Evolutionary conservation across 2,113 vertebrate genomes (phyloP).

Genomic region (Syngnathoides biaculeatus): DNA sequence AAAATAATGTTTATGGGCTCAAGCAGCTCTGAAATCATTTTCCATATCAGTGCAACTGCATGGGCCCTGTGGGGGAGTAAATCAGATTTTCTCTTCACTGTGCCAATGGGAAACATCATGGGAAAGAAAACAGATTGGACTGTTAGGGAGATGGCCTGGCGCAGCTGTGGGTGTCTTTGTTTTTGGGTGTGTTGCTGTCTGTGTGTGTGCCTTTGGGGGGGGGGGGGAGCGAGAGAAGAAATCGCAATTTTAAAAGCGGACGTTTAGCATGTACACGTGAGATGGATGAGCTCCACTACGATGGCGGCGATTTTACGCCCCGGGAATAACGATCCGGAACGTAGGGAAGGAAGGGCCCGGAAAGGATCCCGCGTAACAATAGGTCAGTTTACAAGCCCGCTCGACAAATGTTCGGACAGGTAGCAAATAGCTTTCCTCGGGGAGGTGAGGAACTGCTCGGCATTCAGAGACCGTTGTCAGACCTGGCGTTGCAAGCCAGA

Average conservation of each 20-base stretch:
- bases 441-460: constrained; percentile 27
- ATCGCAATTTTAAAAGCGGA: constrained; percentile 28
- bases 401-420: constrained; percentile 51
- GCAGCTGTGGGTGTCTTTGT: constrained; percentile 69
- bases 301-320: constrained; percentile 56
- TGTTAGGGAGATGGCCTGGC: constrained; percentile 68
- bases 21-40: constrained; percentile 73
- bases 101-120: constrained; percentile 77
- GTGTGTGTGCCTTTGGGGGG: constrained; percentile 12
- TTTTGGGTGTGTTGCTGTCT: constrained; percentile 45
- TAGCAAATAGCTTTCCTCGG: constrained; percentile 53
- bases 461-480: constrained; percentile 28
- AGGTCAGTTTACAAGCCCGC: constrained; percentile 57
- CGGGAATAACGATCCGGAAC: constrained; percentile 42
- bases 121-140: constrained; percentile 74
- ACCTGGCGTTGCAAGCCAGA: constrained; percentile 8
- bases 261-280: constrained; percentile 27
- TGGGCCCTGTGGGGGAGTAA: constrained; percentile 73
- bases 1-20: constrained; percentile 75
- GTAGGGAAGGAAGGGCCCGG: constrained; percentile 32
- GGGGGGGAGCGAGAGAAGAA: constrained; percentile 19
- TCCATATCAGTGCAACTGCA: constrained; percentile 75
- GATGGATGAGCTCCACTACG: constrained; percentile 55
- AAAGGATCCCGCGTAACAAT: constrained; percentile 44
- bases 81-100: constrained; percentile 71